Evolutionary conservation across 1,140 invertebrate genomes (phyloP), one percentile per base, ranked within the genome.

Genomic region (Drosophila bifasciata): DNA sequence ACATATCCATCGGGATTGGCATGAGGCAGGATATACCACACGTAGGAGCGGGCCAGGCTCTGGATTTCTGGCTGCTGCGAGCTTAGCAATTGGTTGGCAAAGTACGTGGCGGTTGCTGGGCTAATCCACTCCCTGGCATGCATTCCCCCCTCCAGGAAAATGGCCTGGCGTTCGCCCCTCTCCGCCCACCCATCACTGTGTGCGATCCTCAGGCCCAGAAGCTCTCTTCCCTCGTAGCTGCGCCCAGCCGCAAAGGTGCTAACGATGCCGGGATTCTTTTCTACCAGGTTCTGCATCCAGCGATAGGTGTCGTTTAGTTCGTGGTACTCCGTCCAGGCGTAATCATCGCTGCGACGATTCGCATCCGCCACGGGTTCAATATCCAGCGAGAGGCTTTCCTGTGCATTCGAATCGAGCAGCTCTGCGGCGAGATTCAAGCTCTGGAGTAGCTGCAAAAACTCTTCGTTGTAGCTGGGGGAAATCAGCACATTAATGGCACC

Each of bases 1-100:
- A 93, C 95, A 83, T 95, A 97, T 49, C 96, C 96, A 92, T 97
- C 96, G 9, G 96, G 96, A 91, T 96, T 96, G 2, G 94, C 80
- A 23, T 94, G 92, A 0, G 95, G 95, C 50, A 96, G 91, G 8
- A 96, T 91, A 68, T 95, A 95, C 95, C 95, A 96, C 36, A 95
- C 94, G 57, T 94, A 92, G 23, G 91, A 91, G 44, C 94, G 91
- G 0, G 95, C 93, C 15, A 94, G 78, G 0, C 72, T 52, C 45
- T 92, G 88, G 5, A 94, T 76, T 2, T 90, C 83, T 0, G 90
- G 13, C 51, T 93, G 62, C 0, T 84, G 52, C 23, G 92, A 94
- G 13, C 91, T 92, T 1, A 96, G 80, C 4, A 96, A 79, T 70
- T 96, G 91, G 60, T 95, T 93, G 1, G 94, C 79, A 1, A 96